These are phyloP conservation scores for Gallinago paraguaiae DNA, from an alignment of 2,113 vertebrate genomes.

Conservation along the genomic window DNA sequence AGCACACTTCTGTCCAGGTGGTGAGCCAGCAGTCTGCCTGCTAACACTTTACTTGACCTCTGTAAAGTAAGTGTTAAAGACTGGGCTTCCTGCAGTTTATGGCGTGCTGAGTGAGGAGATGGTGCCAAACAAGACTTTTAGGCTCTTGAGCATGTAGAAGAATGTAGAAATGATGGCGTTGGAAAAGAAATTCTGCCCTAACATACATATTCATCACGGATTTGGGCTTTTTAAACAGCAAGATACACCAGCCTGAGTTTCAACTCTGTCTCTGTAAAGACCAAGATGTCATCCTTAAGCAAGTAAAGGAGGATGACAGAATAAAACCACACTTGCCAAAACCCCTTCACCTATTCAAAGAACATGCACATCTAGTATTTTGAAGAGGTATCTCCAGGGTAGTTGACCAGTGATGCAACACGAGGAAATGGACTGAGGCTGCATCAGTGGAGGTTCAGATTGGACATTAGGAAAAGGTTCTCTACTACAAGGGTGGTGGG, in stretches of 20 bases:
- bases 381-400: not conserved
- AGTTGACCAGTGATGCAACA: not conserved
- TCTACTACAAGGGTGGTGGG: not conserved
- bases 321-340: not conserved
- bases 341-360: not conserved
- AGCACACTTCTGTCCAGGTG: not conserved
- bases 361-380: not conserved
- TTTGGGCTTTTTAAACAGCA: not conserved
- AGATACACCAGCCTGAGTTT: not conserved
- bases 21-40: not conserved
- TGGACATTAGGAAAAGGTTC: not conserved
- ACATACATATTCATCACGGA: not conserved
- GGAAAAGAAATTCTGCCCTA: not conserved
- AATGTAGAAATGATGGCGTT: not conserved
- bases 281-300: not conserved
- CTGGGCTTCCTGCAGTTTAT: slow-evolving; percentile 15
- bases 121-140: slow-evolving; percentile 1
- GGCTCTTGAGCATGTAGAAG: not conserved
- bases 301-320: not conserved
- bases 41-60: slow-evolving; percentile 1
- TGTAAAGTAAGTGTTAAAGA: slow-evolving; percentile 18
- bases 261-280: not conserved
- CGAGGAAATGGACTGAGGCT: not conserved
- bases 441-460: not conserved
- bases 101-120: not conserved